These are phyloP conservation scores for Augochlorella aurata DNA, from an alignment of 2,888 invertebrate genomes.

Conservation along the genomic window DNA sequence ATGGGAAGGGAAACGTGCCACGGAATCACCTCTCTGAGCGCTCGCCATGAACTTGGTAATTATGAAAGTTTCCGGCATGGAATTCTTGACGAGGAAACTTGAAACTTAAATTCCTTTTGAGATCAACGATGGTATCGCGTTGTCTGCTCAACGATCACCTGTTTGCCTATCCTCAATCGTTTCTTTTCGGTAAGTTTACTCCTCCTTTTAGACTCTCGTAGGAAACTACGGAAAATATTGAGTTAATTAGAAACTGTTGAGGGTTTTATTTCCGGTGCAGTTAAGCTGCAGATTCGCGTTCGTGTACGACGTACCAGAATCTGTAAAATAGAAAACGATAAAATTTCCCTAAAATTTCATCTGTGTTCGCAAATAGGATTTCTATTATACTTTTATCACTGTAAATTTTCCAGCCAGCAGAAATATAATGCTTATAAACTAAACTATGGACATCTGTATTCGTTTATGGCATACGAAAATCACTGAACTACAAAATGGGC, in stretches of 20 bases:
- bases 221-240: neutral
- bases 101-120: conserved; percentile 50
- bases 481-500: too few relatives aligned
- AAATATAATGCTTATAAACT: too few relatives aligned
- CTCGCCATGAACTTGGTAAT: conserved; percentile 71
- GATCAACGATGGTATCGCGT: conserved; percentile 40
- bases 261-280: neutral
- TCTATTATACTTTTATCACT: too few relatives aligned
- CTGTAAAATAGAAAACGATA: neutral
- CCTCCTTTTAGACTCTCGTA: neutral
- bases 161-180: conserved; percentile 25
- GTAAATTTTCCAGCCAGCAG: too few relatives aligned
- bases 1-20: conserved; percentile 7
- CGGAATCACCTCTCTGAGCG: conserved; percentile 4
- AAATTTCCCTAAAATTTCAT: neutral
- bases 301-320: neutral
- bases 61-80: conserved; percentile 70
- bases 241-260: neutral
- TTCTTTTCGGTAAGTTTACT: neutral
- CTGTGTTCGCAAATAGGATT: too few relatives aligned
- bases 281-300: neutral
- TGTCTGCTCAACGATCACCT: conserved; percentile 30
- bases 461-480: too few relatives aligned
- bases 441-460: too few relatives aligned
- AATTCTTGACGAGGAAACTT: conserved; percentile 48